phyloP scores from a whole-genome alignment of 2,113 vertebrate species.

The Nicator chloris region DNA sequence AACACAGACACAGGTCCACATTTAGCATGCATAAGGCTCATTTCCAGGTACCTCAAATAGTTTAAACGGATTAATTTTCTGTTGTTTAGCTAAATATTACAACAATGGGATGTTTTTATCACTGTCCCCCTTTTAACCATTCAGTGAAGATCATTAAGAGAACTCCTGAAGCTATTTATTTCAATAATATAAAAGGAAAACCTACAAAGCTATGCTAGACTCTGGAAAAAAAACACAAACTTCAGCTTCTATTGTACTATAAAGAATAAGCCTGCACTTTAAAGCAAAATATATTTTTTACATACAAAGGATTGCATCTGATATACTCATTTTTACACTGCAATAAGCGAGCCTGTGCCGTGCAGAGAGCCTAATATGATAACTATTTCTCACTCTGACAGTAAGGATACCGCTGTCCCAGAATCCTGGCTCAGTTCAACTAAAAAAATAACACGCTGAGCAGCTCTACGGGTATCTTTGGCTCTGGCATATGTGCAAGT shows the following conservation, averaged over 20 bases:
- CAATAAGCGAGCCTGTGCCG: neutral
- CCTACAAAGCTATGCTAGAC: neutral
- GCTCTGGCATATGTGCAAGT: conserved; percentile 12
- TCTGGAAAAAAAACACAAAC: neutral
- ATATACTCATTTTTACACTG: neutral
- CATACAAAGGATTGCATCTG: neutral
- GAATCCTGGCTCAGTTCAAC: conserved; percentile 46
- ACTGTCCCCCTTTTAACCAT: neutral
- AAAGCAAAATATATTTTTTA: neutral
- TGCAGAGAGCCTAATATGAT: conserved; percentile 53
- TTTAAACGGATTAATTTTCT: neutral
- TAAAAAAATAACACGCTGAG: conserved; percentile 15
- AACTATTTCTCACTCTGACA: conserved; percentile 57
- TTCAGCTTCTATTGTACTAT: neutral
- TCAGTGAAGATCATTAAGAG: neutral
- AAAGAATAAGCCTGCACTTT: neutral
- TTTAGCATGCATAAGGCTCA: neutral
- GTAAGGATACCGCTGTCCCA: conserved; percentile 7
- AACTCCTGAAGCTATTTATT: neutral
- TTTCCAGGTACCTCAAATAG: neutral
- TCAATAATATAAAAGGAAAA: neutral
- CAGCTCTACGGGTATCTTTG: conserved; percentile 24
- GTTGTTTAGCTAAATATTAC: neutral
- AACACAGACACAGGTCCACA: neutral
- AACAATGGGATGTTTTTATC: neutral